Conservation (phyloP, 2,888 invertebrate species). For the Frankliniella fusca region DNA sequence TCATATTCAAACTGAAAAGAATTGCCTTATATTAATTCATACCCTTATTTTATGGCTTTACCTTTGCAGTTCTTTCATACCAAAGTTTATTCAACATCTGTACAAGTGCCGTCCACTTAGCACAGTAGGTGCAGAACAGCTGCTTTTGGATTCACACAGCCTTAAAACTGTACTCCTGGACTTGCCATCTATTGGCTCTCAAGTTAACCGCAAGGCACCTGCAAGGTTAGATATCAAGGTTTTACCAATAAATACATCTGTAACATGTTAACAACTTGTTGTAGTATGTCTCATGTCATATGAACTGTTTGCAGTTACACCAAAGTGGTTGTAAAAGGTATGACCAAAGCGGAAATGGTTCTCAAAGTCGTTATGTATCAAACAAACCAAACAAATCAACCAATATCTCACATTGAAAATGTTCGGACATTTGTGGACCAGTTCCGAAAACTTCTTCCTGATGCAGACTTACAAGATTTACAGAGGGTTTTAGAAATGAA, state of each 20-base stretch:
- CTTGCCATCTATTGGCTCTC: conserved; percentile 87
- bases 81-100: conserved; percentile 85
- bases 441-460: conserved; percentile 83
- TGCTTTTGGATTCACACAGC: conserved; percentile 90
- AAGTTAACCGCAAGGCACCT: conserved; percentile 82
- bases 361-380: conserved; percentile 98
- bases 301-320: conserved; percentile 44
- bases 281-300: background rate
- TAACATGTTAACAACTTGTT: background rate
- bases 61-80: conserved; percentile 74
- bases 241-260: too few species aligned
- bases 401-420: conserved; percentile 53
- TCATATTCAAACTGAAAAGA: conserved; percentile 27
- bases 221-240: conserved; percentile 56
- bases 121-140: conserved; percentile 89
- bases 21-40: background rate
- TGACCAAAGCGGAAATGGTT: conserved; percentile 98
- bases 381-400: conserved; percentile 43
- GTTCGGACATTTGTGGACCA: conserved; percentile 79
- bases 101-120: conserved; percentile 88
- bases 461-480: conserved; percentile 83
- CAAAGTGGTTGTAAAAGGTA: conserved; percentile 74
- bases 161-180: conserved; percentile 90
- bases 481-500: conserved; percentile 96
- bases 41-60: background rate